A percentile compares a stretch with the other conserved stretches of the same genome.
These are phyloP conservation scores for Nyctibius bracteatus DNA, from an alignment of 2,113 vertebrate genomes.

Conservation along the genomic window DNA sequence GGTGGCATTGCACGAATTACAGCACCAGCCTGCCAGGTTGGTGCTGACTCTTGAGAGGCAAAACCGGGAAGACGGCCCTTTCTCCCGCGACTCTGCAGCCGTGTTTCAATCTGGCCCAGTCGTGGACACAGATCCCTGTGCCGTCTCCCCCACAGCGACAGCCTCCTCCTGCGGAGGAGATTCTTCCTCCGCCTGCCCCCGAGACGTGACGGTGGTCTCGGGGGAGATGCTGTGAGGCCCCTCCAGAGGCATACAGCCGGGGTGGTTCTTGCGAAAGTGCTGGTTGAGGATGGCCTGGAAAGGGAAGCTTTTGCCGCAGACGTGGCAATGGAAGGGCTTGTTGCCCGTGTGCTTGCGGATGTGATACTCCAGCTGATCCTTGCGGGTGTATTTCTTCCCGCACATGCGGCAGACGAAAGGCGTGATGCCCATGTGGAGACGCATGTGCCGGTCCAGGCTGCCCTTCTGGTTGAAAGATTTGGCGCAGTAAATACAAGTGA, in stretches of 20 bases:
- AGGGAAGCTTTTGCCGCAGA: constrained; percentile 97
- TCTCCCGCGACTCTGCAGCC: neutral
- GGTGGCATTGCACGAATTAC: constrained; percentile 69
- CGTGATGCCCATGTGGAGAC: constrained; percentile 98
- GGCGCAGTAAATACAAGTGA: constrained; percentile 99
- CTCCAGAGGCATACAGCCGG: constrained; percentile 89
- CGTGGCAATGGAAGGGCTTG: constrained; percentile 97
- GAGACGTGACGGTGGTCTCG: constrained; percentile 90
- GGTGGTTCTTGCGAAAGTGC: constrained; percentile 99
- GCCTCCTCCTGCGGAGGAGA: constrained; percentile 89
- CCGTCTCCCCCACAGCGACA: constrained; percentile 77
- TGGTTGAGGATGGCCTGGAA: constrained; percentile 99
- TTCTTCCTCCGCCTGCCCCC: constrained; percentile 85
- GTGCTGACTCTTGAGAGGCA: constrained; percentile 49
- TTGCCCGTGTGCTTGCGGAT: constrained; percentile 99
- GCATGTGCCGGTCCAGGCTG: constrained; percentile 98
- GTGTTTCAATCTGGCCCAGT: constrained; percentile 88
- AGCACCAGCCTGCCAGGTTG: constrained; percentile 63
- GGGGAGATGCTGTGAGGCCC: constrained; percentile 94
- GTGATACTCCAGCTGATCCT: constrained; percentile 98
- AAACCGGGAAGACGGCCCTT: constrained; percentile 52
- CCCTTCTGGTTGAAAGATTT: constrained; percentile 99
- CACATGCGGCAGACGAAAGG: constrained; percentile 98
- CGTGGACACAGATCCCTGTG: constrained; percentile 92
- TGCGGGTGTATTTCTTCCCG: constrained; percentile 98